Percentiles rank a stretch among this genome's conserved stretches.
These are phyloP conservation scores for Gasterosteus aculeatus DNA, from an alignment of 2,113 vertebrate species.

Conservation along the genomic window DNA sequence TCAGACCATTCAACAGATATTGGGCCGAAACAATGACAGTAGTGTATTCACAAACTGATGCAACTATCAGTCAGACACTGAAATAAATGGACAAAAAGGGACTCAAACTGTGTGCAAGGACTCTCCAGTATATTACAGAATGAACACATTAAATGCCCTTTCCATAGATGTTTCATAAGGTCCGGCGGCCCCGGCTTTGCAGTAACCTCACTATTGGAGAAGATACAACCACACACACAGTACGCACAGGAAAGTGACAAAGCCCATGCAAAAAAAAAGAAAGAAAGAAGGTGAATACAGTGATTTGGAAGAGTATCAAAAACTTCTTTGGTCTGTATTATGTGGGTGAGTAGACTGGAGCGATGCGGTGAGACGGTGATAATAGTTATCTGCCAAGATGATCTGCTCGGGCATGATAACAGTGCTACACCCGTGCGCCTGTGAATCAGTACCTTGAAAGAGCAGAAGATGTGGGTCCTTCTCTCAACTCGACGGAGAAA, in stretches of 20 bases:
- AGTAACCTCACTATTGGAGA: constrained; percentile 40
- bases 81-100: constrained; percentile 1
- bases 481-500: constrained; percentile 63
- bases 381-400: constrained; percentile 82
- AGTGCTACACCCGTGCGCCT: constrained; percentile 78
- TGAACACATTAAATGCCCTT: constrained; percentile 15
- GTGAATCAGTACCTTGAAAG: constrained; percentile 74
- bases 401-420: constrained; percentile 81
- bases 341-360: constrained; percentile 76
- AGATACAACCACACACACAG: constrained; percentile 49
- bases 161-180: constrained; percentile 23
- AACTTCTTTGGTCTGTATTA: constrained; percentile 77
- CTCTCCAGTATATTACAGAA: constrained; percentile 18
- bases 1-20: constrained; percentile 46
- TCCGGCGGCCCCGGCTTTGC: constrained; percentile 19
- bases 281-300: constrained; percentile 66
- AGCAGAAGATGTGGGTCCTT: constrained; percentile 74
- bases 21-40: constrained; percentile 56
- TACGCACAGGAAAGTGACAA: constrained; percentile 59
- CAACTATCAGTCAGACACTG: constrained; percentile 52
- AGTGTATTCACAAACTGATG: constrained; percentile 63
- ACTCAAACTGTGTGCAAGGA: neutral
- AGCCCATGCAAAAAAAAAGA: constrained; percentile 36
- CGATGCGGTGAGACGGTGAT: constrained; percentile 73
- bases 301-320: constrained; percentile 70